A percentile compares a stretch with the other conserved stretches of the same genome.
These are phyloP conservation scores for Thysanoteuthis rhombus DNA, from an alignment of 2,888 invertebrate genomes.

Conservation along the genomic window DNA sequence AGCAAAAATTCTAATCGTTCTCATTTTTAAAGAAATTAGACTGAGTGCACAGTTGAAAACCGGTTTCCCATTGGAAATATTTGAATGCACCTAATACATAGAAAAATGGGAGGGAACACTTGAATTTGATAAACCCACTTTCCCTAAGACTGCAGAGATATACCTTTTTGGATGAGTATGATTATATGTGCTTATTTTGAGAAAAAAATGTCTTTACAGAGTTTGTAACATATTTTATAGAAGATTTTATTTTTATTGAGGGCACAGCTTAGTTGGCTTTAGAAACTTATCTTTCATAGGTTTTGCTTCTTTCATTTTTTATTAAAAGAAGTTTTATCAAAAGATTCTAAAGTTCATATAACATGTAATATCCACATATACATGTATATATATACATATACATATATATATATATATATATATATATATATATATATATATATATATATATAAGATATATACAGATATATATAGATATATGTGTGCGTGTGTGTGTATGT, in stretches of 20 bases:
- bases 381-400: too few species aligned
- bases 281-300: neutral
- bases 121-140: neutral
- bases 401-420: too few species aligned
- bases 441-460: too few species aligned
- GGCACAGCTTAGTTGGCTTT: neutral
- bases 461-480: too few species aligned
- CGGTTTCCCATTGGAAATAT: too few species aligned
- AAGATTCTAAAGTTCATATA: neutral
- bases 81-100: too few species aligned
- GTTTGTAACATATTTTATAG: neutral
- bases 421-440: too few species aligned
- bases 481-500: neutral
- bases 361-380: neutral
- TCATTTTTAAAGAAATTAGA: too few species aligned
- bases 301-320: neutral
- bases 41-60: too few species aligned
- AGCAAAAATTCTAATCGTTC: too few species aligned
- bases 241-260: neutral
- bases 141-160: neutral
- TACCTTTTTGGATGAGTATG: neutral
- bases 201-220: neutral
- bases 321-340: neutral
- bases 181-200: neutral
- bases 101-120: neutral